Evolutionary conservation across 2,888 invertebrate genomes (phyloP), one percentile per base, ranked within the genome.

Genomic region (Chrysina gloriosa): DNA sequence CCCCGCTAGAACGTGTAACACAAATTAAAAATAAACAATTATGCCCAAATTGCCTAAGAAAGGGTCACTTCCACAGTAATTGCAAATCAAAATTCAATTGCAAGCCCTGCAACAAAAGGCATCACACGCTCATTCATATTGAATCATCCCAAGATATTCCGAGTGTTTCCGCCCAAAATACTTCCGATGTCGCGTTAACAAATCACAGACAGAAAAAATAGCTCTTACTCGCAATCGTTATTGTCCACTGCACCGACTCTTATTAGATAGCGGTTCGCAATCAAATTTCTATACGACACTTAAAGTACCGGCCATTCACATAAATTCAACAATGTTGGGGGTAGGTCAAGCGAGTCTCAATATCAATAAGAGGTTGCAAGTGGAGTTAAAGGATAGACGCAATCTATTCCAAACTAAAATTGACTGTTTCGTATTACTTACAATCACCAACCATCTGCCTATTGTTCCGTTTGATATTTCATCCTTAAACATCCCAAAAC

Each of bases 41-140:
- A 29, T 76, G 74, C 45, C 31, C 69, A 9, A 74, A 74, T 64
- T 76, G 75, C 47, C 70, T 75, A 5, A 63, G 63, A 45, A 6
- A 66, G 29, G 70, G 71, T 16, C 74, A 73, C 45, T 34, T 63
- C 25, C 39, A 27, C 1, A 63, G 23, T 11, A 34, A 70, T 7
- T 75, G 75, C 42, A 70, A 34, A 50, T 68, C 65, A 5, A 47
- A 47, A 21, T 52, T 64, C 2, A 7, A 42, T 3, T 76, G 74
- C 42, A 70, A 50, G 65, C 69, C 65, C 19, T 76, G 74, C 61
- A 42, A 58, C 3, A 68, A 29, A 39, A 67, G 42, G n/a, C 47
- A 47, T 21, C 69, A 68, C 65, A 23, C 36, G 61, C n/a, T 36
- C 2, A 6, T 31, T 6, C 19, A 56, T 16, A 56, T 14, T 34